Evolutionary conservation across 2,888 invertebrate genomes (phyloP), one percentile per base, ranked within the genome.

Genomic region (Dyspetes luteomarginatus): DNA sequence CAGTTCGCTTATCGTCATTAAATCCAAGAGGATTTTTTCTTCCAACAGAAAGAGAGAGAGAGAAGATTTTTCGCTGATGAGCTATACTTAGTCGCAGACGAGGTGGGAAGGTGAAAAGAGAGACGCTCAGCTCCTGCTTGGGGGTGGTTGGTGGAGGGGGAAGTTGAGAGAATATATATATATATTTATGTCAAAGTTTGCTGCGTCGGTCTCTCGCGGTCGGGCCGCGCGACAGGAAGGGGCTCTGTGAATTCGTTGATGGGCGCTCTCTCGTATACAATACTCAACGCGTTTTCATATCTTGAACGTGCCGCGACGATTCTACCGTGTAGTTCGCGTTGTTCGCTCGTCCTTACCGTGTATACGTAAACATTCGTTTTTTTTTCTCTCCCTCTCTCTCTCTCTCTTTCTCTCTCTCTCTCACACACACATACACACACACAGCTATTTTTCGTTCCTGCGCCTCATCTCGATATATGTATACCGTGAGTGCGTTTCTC

Each of bases 351-450:
- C 62, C 36, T 67, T 48, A 43, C 22, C 68, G 60, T 65, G 41
- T 45, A 36, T 69, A 50, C 56, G 50, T 65, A 50, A 64, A 56
- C 22, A 41, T 22, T 30, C 36, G 15, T 17, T 28, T 50, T 48
- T 86, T 82, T 85, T 72, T 87, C 84, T 83, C 82, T 83, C 77
- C 78, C 65, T 82, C 75, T 71, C 22, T n/a, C 56, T 22, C 62
- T 67, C 65, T 65, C 55, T 62, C 75, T 72, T 5, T 52, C 22
- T 60, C 26, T 41, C 36, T 43, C 62, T 12, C 43, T n/a, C 43
- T 15, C 15, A n/a, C 36, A 36, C 36, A 36, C 12, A 36, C 36
- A 36, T 12, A 36, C 36, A 12, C 36, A 12, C 36, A 36, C 12
- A 36, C 36, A 36, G 1, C 5, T 36, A 12, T 45, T 17, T 48